A percentile compares a stretch with the other conserved stretches of the same genome.
Conservation (phyloP, 2,888 invertebrate species). For the Tenodera sinensis region DNA sequence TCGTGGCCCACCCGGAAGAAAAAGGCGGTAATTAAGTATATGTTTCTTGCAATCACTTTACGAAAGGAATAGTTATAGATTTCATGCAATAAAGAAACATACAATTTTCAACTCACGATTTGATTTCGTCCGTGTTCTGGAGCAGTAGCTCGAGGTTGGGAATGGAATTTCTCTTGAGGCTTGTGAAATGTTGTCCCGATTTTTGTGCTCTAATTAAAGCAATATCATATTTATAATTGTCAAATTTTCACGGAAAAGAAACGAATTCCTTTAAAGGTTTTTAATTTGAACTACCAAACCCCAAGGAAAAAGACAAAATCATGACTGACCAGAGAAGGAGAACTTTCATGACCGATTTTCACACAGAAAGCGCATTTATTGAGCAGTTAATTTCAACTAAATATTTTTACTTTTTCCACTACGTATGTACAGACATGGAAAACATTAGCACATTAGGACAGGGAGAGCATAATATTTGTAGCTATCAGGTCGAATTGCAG, state of each 20-base stretch:
- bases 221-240: neutral
- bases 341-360: too few species aligned
- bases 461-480: too few species aligned
- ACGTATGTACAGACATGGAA: too few species aligned
- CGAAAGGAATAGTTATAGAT: neutral
- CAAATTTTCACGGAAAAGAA: neutral
- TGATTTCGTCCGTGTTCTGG: neutral
- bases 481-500: too few species aligned
- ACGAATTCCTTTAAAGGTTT: neutral
- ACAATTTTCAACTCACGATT: neutral
- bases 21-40: neutral
- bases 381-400: too few species aligned
- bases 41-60: neutral
- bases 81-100: neutral
- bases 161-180: neutral
- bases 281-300: too few species aligned
- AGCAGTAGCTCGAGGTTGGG: neutral
- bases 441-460: too few species aligned
- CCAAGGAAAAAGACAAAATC: too few species aligned
- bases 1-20: slow-evolving; percentile 2
- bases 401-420: too few species aligned
- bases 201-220: neutral
- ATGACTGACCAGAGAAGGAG: too few species aligned
- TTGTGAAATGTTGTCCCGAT: neutral
- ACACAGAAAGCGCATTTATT: too few species aligned